Conservation (phyloP, 2,797 vertebrate genomes). For the Muraenolepis orangiensis region DNA sequence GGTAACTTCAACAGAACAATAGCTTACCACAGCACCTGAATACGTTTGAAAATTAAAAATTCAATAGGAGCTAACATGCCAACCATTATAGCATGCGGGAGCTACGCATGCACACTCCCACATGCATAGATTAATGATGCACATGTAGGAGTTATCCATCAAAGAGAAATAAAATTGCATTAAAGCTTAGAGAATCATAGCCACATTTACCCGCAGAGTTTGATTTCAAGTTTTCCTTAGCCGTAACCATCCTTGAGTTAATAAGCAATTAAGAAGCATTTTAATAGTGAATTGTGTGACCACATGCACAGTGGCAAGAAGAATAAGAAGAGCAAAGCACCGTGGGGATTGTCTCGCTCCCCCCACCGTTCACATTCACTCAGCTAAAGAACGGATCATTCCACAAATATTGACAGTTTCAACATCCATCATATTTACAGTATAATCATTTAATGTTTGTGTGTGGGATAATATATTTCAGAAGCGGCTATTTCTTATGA, state of each 20-base stretch:
- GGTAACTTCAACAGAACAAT: too few species aligned
- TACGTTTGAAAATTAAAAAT: too few species aligned
- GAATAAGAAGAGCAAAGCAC: neutral
- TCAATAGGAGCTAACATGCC: too few species aligned
- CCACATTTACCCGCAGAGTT: neutral
- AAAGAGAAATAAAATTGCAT: conserved; percentile 3
- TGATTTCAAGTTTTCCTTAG: conserved; percentile 16
- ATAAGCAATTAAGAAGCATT: conserved; percentile 26
- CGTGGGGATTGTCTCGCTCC: neutral
- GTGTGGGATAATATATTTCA: neutral
- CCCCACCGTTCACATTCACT: neutral
- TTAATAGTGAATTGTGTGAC: conserved; percentile 5
- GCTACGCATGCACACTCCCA: too few species aligned
- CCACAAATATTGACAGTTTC: neutral
- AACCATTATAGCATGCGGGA: too few species aligned
- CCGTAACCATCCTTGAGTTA: conserved; percentile 5
- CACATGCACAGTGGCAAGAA: neutral
- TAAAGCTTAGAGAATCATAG: conserved; percentile 1
- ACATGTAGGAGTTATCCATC: too few species aligned
- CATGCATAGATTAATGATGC: too few species aligned
- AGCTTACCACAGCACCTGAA: too few species aligned
- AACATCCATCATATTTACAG: neutral
- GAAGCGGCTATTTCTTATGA: neutral
- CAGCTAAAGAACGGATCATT: neutral
- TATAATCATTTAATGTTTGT: neutral